Conservation (phyloP, 1,140 invertebrate genomes). For the Diprion similis region DNA sequence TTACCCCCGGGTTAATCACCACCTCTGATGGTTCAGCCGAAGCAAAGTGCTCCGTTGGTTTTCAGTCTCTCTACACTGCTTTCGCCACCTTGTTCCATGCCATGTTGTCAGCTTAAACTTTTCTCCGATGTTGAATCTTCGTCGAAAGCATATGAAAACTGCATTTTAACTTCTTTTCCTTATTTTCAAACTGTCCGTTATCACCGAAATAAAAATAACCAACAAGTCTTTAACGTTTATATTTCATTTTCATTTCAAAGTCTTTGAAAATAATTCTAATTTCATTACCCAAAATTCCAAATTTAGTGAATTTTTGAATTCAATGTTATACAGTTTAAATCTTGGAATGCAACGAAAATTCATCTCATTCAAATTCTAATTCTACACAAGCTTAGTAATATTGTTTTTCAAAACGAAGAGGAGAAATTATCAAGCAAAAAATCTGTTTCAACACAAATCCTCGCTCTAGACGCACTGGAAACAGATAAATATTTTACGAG, state of each 20-base stretch:
- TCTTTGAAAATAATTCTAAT: background rate
- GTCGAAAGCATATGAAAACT: background rate
- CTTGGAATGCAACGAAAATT: too few relatives aligned
- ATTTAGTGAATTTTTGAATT: too few relatives aligned
- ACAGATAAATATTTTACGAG: too few relatives aligned
- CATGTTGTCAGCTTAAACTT: background rate
- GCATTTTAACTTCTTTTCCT: background rate
- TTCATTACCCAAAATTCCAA: too few relatives aligned
- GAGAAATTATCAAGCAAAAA: too few relatives aligned
- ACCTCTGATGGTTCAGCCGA: slow-evolving; percentile 25
- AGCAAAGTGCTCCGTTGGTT: background rate
- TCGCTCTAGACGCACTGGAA: too few relatives aligned
- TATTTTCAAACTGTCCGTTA: background rate
- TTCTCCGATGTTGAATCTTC: background rate
- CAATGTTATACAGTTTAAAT: too few relatives aligned
- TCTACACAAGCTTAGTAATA: too few relatives aligned
- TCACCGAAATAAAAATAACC: background rate
- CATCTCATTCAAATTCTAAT: too few relatives aligned
- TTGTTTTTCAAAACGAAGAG: too few relatives aligned
- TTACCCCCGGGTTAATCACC: slow-evolving; percentile 50
- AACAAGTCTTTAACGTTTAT: background rate
- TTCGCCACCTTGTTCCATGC: background rate
- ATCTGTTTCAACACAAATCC: too few relatives aligned
- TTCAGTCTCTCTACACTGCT: background rate
- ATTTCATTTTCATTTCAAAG: background rate